phyloP scores from a whole-genome alignment of 1,140 invertebrate species.

The Thrips palmi region DNA sequence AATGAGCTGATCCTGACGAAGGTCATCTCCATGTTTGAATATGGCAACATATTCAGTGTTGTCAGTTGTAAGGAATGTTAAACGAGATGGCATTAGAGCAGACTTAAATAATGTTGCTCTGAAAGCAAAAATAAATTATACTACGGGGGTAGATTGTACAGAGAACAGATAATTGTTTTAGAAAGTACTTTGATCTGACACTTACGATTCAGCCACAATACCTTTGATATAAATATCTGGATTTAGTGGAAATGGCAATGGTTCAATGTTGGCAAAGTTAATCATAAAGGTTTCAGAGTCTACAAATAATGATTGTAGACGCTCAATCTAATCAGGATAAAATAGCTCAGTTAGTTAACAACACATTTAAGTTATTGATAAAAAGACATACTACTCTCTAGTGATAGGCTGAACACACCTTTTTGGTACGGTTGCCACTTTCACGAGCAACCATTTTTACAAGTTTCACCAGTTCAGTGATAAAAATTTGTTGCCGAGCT shows the following conservation, averaged over 20 bases:
- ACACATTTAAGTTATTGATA: too few species aligned
- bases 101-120: constrained; percentile 89
- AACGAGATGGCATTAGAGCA: constrained; percentile 89
- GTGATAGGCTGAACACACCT: too few species aligned
- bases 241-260: constrained; percentile 85
- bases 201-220: constrained; percentile 63
- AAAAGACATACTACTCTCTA: neutral
- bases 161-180: neutral
- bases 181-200: constrained; percentile 7
- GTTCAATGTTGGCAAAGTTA: constrained; percentile 83
- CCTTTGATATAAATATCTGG: constrained; percentile 78
- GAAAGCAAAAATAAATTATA: constrained; percentile 13
- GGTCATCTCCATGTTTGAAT: constrained; percentile 96
- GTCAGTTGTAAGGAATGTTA: constrained; percentile 73
- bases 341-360: constrained; percentile 5
- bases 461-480: constrained; percentile 77
- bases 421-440: constrained; percentile 80
- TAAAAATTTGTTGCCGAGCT: constrained; percentile 69
- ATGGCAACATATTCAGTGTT: constrained; percentile 87
- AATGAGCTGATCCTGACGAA: constrained; percentile 97
- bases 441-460: constrained; percentile 82
- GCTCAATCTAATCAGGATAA: constrained; percentile 55
- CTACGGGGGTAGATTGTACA: constrained; percentile 11
- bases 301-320: constrained; percentile 60
- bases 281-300: constrained; percentile 66